Percentiles rank a stretch among this genome's conserved stretches.
Evolutionary conservation across 2,113 vertebrate species (phyloP).

Genomic region (Trochalopteron elliotii): DNA sequence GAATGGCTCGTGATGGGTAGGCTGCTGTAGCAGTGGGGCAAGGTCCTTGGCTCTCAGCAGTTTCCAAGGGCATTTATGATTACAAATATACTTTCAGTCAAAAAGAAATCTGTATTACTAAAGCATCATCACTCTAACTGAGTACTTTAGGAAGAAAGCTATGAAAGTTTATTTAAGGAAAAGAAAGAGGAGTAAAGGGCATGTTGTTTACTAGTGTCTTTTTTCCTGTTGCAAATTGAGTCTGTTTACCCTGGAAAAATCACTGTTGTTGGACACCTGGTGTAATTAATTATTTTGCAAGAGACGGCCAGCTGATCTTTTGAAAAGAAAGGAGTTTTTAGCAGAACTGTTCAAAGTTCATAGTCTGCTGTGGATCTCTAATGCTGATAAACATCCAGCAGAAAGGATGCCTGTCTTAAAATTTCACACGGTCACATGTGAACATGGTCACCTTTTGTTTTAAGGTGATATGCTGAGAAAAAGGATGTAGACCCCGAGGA

Average conservation of each 20-base stretch:
- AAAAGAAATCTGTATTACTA: neutral
- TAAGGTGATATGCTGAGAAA: neutral
- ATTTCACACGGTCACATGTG: neutral
- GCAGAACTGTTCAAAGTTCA: constrained; percentile 36
- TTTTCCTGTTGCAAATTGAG: neutral
- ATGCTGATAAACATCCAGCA: constrained; percentile 24
- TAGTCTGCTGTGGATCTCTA: constrained; percentile 4
- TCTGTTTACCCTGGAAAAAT: neutral
- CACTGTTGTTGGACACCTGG: neutral
- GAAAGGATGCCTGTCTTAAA: neutral
- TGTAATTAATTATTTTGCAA: constrained; percentile 57
- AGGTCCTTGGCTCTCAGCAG: neutral
- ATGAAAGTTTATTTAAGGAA: neutral
- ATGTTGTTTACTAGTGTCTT: neutral
- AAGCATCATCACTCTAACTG: neutral
- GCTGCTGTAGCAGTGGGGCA: neutral
- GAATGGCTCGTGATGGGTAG: neutral
- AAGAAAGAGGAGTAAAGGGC: neutral
- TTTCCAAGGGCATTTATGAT: neutral
- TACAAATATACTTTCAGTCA: neutral
- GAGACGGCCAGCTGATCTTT: constrained; percentile 40
- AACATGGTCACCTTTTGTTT: neutral
- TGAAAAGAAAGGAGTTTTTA: constrained; percentile 21
- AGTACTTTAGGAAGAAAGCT: neutral
- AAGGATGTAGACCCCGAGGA: neutral